Evolutionary conservation across 37 sponge, comb jelly and placozoan genomes (phyloP).

Genomic region (Halichondria panicea): DNA sequence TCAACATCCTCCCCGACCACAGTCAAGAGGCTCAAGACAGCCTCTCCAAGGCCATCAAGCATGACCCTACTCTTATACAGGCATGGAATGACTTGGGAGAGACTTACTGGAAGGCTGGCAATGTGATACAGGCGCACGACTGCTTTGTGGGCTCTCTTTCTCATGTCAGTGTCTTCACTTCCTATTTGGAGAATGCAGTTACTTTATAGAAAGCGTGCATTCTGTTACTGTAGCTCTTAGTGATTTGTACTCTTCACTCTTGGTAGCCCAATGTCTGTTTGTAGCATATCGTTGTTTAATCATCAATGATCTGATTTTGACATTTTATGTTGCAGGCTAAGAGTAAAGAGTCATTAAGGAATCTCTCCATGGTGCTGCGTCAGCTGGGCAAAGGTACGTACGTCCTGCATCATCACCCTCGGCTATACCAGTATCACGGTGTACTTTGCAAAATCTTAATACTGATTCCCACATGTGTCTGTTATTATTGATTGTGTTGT

Average conservation of each 20-base stretch:
- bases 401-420: too few species aligned
- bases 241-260: not conserved
- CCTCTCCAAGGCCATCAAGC: conserved; percentile 69
- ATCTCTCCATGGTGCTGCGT: conserved; percentile 77
- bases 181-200: not conserved
- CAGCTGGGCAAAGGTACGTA: conserved; percentile 61
- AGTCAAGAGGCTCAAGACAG: conserved; percentile 56
- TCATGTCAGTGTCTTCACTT: conserved; percentile 50
- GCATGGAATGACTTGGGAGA: conserved; percentile 86
- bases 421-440: too few species aligned
- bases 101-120: conserved; percentile 82
- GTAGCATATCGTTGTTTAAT: not conserved
- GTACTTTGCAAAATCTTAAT: too few species aligned
- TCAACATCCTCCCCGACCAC: conserved; percentile 64
- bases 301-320: not conserved
- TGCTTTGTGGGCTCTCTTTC: conserved; percentile 74
- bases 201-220: not conserved
- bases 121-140: conserved; percentile 68
- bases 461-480: too few species aligned
- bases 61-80: conserved; percentile 58
- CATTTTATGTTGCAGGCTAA: conserved; percentile 32
- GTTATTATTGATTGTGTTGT: not conserved
- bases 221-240: not conserved
- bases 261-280: not conserved
- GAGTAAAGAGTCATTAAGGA: conserved; percentile 69